Conservation (phyloP, 2,888 invertebrate genomes). For the Trissolcus japonicus region DNA sequence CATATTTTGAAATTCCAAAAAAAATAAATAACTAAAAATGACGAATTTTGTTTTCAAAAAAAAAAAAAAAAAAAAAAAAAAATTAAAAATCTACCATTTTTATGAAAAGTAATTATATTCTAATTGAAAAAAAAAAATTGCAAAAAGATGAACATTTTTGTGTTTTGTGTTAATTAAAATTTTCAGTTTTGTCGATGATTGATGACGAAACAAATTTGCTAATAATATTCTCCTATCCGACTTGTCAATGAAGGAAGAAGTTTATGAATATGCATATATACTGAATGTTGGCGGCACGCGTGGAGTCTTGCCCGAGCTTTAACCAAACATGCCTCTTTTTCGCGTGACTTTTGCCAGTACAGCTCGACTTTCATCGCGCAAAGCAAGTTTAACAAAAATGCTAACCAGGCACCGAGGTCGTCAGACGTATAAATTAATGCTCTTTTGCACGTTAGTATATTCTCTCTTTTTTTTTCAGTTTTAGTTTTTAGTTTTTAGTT, state of each 20-base stretch:
- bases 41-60: too few species aligned
- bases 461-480: slow-evolving; percentile 4
- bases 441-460: not conserved
- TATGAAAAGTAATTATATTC: too few species aligned
- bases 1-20: too few species aligned
- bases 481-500: slow-evolving; percentile 19
- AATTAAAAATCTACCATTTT: too few species aligned
- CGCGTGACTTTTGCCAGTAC: slow-evolving; percentile 31
- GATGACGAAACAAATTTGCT: slow-evolving; percentile 17
- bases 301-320: slow-evolving; percentile 19
- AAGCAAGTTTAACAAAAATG: slow-evolving; percentile 26
- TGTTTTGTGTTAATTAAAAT: too few species aligned
- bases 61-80: too few species aligned
- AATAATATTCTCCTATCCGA: slow-evolving; percentile 1
- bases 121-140: too few species aligned
- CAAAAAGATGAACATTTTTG: too few species aligned
- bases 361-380: slow-evolving; percentile 26
- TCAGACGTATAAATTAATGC: slow-evolving; percentile 23
- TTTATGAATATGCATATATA: slow-evolving; percentile 31
- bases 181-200: too few species aligned
- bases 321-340: slow-evolving; percentile 35
- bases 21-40: too few species aligned
- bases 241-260: slow-evolving; percentile 25
- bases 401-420: slow-evolving; percentile 42
- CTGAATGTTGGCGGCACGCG: slow-evolving; percentile 2